Evolutionary conservation across 2,888 invertebrate genomes (phyloP), one percentile per base, ranked within the genome.

Genomic region (Diaprepes abbreviatus): DNA sequence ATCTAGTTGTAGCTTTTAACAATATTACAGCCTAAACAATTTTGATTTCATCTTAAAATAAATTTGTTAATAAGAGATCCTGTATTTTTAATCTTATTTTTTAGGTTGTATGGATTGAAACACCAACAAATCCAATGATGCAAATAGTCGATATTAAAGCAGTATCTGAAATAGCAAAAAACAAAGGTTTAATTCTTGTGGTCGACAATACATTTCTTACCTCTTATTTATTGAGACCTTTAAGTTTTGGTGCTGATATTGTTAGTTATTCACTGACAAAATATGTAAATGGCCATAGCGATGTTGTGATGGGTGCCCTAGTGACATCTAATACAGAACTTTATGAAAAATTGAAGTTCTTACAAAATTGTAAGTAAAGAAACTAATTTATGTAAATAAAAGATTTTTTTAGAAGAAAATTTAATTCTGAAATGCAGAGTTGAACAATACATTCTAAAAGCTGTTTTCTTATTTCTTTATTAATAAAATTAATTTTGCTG

Each of bases 241-340:
- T 99, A 62, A 90, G 91, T 19, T 87, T 97, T 33, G 98, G 98
- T 0, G 97, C 95, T 1, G 97, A 99, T 83, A 86, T 98, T 62
- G 93, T 92, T 1, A 86, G 95, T 77, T 97, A 98, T 84, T 98
- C 98, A 0, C 80, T 97, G 62, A 97, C 97, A 0, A 99, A 99
- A 85, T 99, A 98, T 82, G 94, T 99, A 91, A 99, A 99, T 84
- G 98, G 98, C 0, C 98, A 99, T 85, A 92, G 95, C 0, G 98
- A 99, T 85, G 93, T 97, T 16, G 91, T 98, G 4, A 98, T 99
- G 98, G 98, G 98, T 1, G 93, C 94, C 12, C 89, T 92, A 5
- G 86, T 93, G 33, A 89, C 93, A 2, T 95, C 91, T 76, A 88
- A 90, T 76, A 90, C 93, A 40, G 89, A 89, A 45, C 78, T 97